Conservation (phyloP, 2,888 invertebrate genomes). For the Sminthurinus aureus region DNA sequence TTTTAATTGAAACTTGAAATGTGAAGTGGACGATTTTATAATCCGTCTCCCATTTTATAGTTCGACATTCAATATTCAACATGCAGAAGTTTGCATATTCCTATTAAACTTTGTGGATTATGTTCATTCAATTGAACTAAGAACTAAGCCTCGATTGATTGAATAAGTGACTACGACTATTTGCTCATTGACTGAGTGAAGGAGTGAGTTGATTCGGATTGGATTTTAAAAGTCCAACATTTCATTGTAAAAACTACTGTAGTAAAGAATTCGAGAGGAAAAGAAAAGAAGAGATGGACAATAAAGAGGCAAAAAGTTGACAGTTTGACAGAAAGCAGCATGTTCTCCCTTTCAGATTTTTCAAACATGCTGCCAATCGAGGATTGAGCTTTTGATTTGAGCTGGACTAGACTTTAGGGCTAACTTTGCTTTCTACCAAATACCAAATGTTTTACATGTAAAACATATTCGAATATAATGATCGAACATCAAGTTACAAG, state of each 20-base stretch:
- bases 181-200: no score
- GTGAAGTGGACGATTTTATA: neutral
- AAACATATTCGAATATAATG: neutral
- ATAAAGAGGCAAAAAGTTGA: neutral
- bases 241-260: no score
- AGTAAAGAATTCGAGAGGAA: neutral
- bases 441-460: neutral
- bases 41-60: no score
- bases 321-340: conserved; percentile 17
- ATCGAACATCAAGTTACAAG: neutral
- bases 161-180: no score
- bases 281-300: neutral
- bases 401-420: neutral
- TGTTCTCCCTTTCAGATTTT: conserved; percentile 1
- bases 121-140: no score
- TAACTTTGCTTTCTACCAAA: neutral
- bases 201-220: no score
- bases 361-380: conserved; percentile 13
- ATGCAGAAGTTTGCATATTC: no score
- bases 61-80: no score
- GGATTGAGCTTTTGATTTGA: neutral
- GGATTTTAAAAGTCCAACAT: no score
- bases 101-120: no score
- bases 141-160: no score
- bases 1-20: neutral